Evolutionary conservation across 2,888 invertebrate genomes (phyloP), one percentile per base, ranked within the genome.

Genomic region (Eupithecia insigniata): DNA sequence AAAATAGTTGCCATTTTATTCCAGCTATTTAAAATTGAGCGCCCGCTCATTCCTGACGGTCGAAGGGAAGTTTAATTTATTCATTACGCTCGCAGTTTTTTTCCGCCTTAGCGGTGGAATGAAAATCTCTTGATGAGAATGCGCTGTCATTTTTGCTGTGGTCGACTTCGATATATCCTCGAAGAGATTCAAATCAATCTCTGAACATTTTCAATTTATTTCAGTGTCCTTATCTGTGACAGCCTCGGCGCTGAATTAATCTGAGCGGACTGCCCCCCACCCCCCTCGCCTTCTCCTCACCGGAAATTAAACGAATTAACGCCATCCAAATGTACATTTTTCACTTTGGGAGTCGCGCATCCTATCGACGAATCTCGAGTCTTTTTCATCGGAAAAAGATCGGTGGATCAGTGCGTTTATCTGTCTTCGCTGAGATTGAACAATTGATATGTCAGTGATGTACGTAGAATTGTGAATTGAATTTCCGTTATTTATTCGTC

Each of bases 301-400:
- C 94, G 94, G 94, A 94, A 94, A 94, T 94, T 94, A 94, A 94
- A 93, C 93, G 94, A 94, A 94, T 94, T 94, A 94, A 94, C 93
- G 93, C 93, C 92, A 92, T 94, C 94, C 93, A 92, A 94, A 94
- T 92, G 94, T 93, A 93, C 93, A 94, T 94, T 94, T 94, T 94
- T 94, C 94, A 94, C 93, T 93, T 90, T 89, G 91, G 89, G 84
- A 90, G 86, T 91, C 89, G 90, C 91, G 92, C 89, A 87, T 91
- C 88, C 91, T 90, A 93, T 93, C 92, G 89, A 93, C 89, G 91
- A 88, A 93, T 92, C 92, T 92, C 84, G 84, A 90, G 90, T 91
- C 90, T 92, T 90, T 93, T 92, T 90, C 92, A 92, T 91, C 88
- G 89, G 84, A 87, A 89, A 89, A 84, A 89, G 87, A 91, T 92